Base-by-base conservation (phyloP, 2,113 vertebrate genomes). In the Raja brachyura region DNA sequence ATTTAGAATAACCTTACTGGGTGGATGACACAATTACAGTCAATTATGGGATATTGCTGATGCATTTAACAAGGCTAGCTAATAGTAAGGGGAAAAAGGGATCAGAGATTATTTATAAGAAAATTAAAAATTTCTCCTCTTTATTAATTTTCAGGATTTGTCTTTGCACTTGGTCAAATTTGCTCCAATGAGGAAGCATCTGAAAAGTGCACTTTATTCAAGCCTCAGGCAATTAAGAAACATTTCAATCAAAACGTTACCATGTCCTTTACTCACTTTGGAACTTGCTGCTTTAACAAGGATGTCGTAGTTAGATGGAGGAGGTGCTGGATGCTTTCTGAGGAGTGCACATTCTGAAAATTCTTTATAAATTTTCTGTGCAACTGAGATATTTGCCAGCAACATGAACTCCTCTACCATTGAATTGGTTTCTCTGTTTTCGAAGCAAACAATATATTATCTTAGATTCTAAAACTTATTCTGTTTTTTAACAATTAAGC, bases 351-450 rank as follows among this genome's bases (percentile, higher is more conserved):
- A 98, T 93, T 99, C 99, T 14, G 98, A 95, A 95, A 99, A 99
- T 93, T 99, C 98, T n/a, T 98, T 95, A 0, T 97, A 97, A 95
- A 99, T 99, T 96, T 98, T 99, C 96, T 99, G 97, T 86, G 99
- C 99, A 28, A 99, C 98, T 22, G 99, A 99, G 94, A 99, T 97
- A 95, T 99, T 99, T 81, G 99, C 99, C 94, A 99, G 96, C 96
- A 99, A 97, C 98, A 99, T 99, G 95, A 99, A 99, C 96, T 99
- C 98, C 95, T 99, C 98, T 28, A 99, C 98, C 98, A 99, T 98
- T 93, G 98, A 99, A 95, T 99, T 99, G 85, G 98, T 99, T 96
- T 99, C 98, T 96, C 99, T 99, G 86, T 33, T 93, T 94, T 95
- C 7, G 77, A 1, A 61, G 10, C 5, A 33, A 59, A 9, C 28